Evolutionary conservation across 2,888 invertebrate species (phyloP), one percentile per base, ranked within the genome.

Genomic region (Maniola hyperantus): DNA sequence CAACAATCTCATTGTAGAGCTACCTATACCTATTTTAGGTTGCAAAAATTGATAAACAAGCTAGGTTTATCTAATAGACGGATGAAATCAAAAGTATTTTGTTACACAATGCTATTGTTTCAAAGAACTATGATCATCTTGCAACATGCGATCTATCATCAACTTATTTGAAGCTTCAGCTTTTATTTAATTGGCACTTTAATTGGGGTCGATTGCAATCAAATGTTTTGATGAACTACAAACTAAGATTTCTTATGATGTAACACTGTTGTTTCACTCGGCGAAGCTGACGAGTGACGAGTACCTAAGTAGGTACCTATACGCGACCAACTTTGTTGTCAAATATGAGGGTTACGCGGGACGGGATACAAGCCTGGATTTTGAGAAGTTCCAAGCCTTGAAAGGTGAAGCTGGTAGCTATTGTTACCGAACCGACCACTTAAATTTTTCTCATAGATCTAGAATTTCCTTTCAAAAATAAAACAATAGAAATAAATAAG

Each of bases 101-200:
- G 83, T 88, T 88, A 80, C 86, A 82, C 80, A 88, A 87, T 79
- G 76, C 83, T 73, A 87, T 89, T 88, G 88, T 88, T 83, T 83
- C 26, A 20, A 26, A 48, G 10, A 46, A 59, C 58, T 44, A n/a
- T 46, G 44, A 58, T 34, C 57, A 42, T 58, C 59, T 44, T 48
- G 59, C 46, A 59, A 46, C 59, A 39, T 57, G 20, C 39, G 13
- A 57, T 57, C 42, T 57, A 26, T 57, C 20, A 57, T 42, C 20
- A 54, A 54, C 54, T 42, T 18, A 57, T 57, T 39, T 39, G 8
- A 36, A 55, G 58, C 42, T 59, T 15, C 46, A 10, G 13, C 5
- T 46, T 46, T 59, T 48, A 46, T 46, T 58, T 42, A 44, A 44
- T 58, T 42, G 80, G 79, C 79, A 81, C 80, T 83, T 83, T 87